Conservation (phyloP, 2,888 invertebrate species). For the Choristoneura rosaceana region DNA sequence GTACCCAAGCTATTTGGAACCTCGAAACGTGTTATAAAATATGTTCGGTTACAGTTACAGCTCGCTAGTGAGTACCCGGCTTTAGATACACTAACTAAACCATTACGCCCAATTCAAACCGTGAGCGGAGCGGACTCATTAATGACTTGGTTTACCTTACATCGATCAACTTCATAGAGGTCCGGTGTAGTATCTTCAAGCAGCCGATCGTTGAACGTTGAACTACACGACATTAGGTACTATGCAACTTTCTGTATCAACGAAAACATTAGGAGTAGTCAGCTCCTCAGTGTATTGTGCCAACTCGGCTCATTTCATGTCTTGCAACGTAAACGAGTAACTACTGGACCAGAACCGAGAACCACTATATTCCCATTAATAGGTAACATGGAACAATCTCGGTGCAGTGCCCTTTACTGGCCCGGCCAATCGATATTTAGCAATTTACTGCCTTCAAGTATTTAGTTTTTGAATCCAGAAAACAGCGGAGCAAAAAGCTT, state of each 20-base stretch:
- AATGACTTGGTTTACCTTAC: too few relatives aligned
- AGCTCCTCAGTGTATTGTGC: slow-evolving; percentile 12
- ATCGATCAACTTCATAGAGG: too few relatives aligned
- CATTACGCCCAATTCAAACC: too few relatives aligned
- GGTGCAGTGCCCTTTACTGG: slow-evolving; percentile 66
- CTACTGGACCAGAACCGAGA: slow-evolving; percentile 46
- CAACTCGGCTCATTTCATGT: slow-evolving; percentile 30
- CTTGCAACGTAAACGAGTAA: slow-evolving; percentile 18
- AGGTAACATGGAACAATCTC: slow-evolving; percentile 65
- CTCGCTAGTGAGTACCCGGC: too few relatives aligned
- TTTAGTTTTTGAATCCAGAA: slow-evolving; percentile 55
- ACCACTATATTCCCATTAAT: slow-evolving; percentile 61
- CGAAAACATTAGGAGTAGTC: slow-evolving; percentile 4
- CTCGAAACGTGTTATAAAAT: too few relatives aligned
- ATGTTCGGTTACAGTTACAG: too few relatives aligned
- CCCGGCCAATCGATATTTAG: slow-evolving; percentile 71
- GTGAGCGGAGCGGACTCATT: too few relatives aligned
- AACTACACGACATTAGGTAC: too few relatives aligned
- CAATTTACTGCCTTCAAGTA: slow-evolving; percentile 65
- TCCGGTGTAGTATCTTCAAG: too few relatives aligned
- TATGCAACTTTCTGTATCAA: neutral
- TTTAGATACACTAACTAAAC: too few relatives aligned
- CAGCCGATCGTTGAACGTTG: too few relatives aligned
- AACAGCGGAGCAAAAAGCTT: neutral
- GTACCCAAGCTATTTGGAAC: too few relatives aligned